Base-by-base conservation (phyloP, 2,113 vertebrate species). In the Ursus arctos region DNA sequence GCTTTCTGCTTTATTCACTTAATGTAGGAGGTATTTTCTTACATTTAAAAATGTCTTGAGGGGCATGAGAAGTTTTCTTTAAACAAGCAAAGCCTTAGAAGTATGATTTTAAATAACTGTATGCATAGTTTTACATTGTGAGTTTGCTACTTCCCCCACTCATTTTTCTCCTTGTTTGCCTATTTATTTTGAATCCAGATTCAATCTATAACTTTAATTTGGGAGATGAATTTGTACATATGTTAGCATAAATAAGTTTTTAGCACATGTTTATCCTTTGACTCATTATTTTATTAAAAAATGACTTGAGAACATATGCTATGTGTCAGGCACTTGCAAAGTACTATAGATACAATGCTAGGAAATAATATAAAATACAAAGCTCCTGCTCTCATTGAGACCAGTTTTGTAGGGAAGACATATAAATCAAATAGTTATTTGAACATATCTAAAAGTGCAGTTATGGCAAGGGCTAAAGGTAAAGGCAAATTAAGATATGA, bases 281-380 rank as follows among this genome's bases (percentile, higher is more conserved):
- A 79, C 13, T 80, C 24, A 82, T 72, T 93, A 65, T 61, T 95
- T 96, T 91, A 89, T 91, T 87, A 3, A 77, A 97, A 93, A 88
- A 36, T 43, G 11, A 67, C 22, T 87, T 79, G n/a, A 4, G 7
- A 93, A 3, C 7, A 43, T 63, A 65, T 43, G 28, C 4, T 59
- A 33, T 55, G 21, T 79, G 33, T 79, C 8, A 59, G 15, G 1
- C 9, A 51, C 13, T 57, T 86, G 11, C 6, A 80, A 51, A 2
- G 2, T 84, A 28, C 40, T 43, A 55, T 18, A 61, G 31, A 63
- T 24, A 53, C 2, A 83, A 79, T 13, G 16, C 11, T 85, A n/a
- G 33, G 40, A 63, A 85, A 69, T 24, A 80, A 40, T 76, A 40
- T 18, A 69, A 81, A 63, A 26, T 19, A 81, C 4, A 18, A 16